Evolutionary conservation across 2,113 vertebrate genomes (phyloP), one percentile per base, ranked within the genome.

Genomic region (Etheostoma cragini): DNA sequence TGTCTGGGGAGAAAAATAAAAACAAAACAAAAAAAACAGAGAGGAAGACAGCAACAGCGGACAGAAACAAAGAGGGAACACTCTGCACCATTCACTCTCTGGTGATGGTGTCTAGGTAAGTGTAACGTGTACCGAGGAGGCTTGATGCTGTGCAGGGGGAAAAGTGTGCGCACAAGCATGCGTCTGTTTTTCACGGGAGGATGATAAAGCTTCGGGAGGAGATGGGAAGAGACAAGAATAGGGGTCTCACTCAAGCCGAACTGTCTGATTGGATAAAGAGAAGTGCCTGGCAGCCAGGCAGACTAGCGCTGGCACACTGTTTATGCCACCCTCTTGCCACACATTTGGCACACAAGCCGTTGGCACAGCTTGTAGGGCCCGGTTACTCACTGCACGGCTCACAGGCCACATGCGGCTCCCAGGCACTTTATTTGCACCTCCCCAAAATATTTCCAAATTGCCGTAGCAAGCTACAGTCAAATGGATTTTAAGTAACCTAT

Each of bases 61-160:
- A 82, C 83, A 90, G 78, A 89, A 76, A 88, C 83, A 87, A 76
- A 87, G 70, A 84, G 76, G 60, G 80, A 87, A 83, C 72, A 86
- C 73, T 67, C 54, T 67, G 80, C 80, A 77, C 80, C 72, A 78
- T 79, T 85, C 72, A 74, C 71, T 86, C 86, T 73, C 79, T 82
- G 81, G 91, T 92, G 93, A 89, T 91, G 80, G 91, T 94, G 90
- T 94, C 92, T 91, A 93, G 94, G 94, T 93, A 93, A 93, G 87
- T 87, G 78, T 82, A 84, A 85, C 81, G 83, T 76, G 83, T 83
- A 72, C 87, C 42, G 61, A 77, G 66, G 74, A 89, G 82, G 80
- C 57, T 85, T 49, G 56, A 67, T 71, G 79, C 86, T 42, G 72
- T 83, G 79, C 78, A 17, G 63, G 50, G 71, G 65, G 30, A 26